Evolutionary conservation across 1,140 invertebrate species (phyloP).

Genomic region (Danaus plexippus): DNA sequence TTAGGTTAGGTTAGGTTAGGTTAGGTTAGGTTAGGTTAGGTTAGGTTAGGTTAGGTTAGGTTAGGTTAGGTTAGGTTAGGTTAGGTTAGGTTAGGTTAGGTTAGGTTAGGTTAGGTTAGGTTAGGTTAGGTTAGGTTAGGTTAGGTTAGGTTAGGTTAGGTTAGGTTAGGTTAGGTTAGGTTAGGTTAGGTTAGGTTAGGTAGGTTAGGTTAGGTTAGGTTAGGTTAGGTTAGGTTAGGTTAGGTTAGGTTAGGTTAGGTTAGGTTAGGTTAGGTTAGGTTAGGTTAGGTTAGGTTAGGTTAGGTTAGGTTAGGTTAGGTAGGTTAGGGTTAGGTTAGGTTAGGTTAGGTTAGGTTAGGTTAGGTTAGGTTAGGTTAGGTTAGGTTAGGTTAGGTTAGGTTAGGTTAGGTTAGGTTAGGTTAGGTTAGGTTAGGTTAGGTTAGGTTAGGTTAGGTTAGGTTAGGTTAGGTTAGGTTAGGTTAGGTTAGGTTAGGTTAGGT

Average conservation of each 20-base stretch:
- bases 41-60: conserved; percentile 17
- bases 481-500: conserved; percentile 27
- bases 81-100: conserved; percentile 21
- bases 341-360: conserved; percentile 27
- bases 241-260: conserved; percentile 21
- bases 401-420: conserved; percentile 36
- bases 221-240: conserved; percentile 29
- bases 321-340: too few relatives aligned
- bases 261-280: conserved; percentile 19
- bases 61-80: conserved; percentile 17
- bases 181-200: conserved; percentile 31
- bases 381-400: conserved; percentile 33
- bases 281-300: conserved; percentile 26
- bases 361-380: conserved; percentile 28
- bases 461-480: conserved; percentile 26
- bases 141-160: conserved; percentile 17
- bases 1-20: conserved; percentile 24
- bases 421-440: conserved; percentile 46
- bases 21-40: conserved; percentile 20
- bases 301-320: too few relatives aligned
- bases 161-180: conserved; percentile 27
- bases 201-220: too few relatives aligned
- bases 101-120: conserved; percentile 27
- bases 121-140: conserved; percentile 25
- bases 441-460: conserved; percentile 32